Conservation (phyloP, 2,113 vertebrate genomes). For the Tylochromis polylepis region DNA sequence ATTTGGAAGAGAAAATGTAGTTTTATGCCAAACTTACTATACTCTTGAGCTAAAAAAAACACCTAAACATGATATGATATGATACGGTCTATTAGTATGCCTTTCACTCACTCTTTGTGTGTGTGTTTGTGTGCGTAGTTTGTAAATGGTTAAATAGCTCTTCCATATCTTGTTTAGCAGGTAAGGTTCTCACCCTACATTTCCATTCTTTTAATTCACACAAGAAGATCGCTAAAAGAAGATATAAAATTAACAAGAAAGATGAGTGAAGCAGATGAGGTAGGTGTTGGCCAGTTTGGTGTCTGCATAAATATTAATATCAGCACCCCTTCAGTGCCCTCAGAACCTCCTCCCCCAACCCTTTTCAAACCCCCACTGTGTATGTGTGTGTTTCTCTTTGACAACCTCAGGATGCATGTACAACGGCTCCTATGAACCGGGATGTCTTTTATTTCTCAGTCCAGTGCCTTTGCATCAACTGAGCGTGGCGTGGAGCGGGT, state of each 20-base stretch:
- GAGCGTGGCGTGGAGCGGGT: slow-evolving; percentile 52
- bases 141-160: neutral
- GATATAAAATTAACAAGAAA: neutral
- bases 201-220: neutral
- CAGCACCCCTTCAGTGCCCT: slow-evolving; percentile 16
- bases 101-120: neutral
- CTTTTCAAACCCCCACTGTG: slow-evolving; percentile 29
- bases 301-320: slow-evolving; percentile 63
- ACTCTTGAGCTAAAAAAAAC: neutral
- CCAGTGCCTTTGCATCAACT: slow-evolving; percentile 62
- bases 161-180: neutral
- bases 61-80: neutral
- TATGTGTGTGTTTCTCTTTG: slow-evolving; percentile 48
- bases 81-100: neutral
- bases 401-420: slow-evolving; percentile 67
- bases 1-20: neutral
- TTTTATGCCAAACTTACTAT: neutral
- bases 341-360: neutral
- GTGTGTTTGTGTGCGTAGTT: neutral
- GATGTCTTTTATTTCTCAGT: slow-evolving; percentile 74
- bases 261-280: neutral
- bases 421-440: slow-evolving; percentile 63
- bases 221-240: neutral
- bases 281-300: slow-evolving; percentile 28
- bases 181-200: neutral